phyloP scores from a whole-genome alignment of 2,113 vertebrate genomes.

The Pitta sordida region DNA sequence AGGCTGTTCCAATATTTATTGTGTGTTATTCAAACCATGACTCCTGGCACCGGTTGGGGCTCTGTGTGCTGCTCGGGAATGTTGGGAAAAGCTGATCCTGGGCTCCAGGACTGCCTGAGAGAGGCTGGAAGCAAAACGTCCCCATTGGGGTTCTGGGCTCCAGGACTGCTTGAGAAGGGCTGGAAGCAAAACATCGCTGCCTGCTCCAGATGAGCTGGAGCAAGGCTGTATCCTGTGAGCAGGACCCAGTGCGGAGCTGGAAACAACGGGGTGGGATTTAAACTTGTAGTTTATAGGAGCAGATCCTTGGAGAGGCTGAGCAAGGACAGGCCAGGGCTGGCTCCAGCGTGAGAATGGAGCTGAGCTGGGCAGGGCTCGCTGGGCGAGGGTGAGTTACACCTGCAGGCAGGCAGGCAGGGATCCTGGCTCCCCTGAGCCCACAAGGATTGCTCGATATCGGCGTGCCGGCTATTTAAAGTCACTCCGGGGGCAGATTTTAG shows the following conservation, averaged over 20 bases:
- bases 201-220: neutral
- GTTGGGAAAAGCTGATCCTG: neutral
- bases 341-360: accelerated
- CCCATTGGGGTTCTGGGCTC: neutral
- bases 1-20: conserved; percentile 40
- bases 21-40: conserved; percentile 6
- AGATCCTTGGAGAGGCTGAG: neutral
- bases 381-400: neutral
- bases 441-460: neutral
- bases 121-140: neutral
- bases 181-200: neutral
- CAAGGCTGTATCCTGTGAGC: neutral
- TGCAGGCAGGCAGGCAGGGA: neutral
- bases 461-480: neutral
- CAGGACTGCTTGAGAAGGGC: neutral
- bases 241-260: neutral
- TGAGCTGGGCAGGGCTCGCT: accelerated
- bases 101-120: neutral
- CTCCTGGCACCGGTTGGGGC: neutral
- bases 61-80: neutral
- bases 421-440: neutral
- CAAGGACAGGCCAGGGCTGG: neutral
- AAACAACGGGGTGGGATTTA: neutral
- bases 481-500: neutral
- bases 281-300: neutral